Evolutionary conservation across 2,113 vertebrate species (phyloP), one percentile per base, ranked within the genome.

Genomic region (Microcebus tavaratra): DNA sequence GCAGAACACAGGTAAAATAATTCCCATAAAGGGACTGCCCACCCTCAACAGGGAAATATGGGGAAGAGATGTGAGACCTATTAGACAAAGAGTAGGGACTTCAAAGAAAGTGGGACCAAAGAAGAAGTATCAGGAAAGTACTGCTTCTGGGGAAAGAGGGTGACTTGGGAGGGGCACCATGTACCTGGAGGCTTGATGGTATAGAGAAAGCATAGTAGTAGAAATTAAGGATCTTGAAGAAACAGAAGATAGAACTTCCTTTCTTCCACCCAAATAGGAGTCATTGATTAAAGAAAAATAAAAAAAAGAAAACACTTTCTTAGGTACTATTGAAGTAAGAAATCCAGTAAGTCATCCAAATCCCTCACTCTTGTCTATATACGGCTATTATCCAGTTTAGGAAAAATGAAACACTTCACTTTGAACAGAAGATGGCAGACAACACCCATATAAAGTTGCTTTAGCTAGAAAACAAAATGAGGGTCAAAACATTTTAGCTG

Each of bases 391-490:
- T 10, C 9, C 81, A 20, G 72, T 72, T 95, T 81, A 88, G 68
- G 61, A 91, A 93, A 95, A 95, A 91, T 39, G 63, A 89, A 86
- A 89, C 17, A 86, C 29, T 91, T 93, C n/a, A 90, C 83, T 81
- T 78, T 86, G 79, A 95, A 94, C 55, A 86, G 88, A 79, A 96
- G 92, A 78, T 86, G 93, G 53, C 68, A 96, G 59, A 45, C 61
- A 95, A 67, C 3, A 72, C 73, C 72, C 79, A 72, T 75, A 53
- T 48, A 79, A 92, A 82, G 55, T 70, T 93, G 61, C 6, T 81
- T 8, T 85, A 76, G 95, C 9, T 70, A 68, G 67, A 88, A 97
- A 85, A 59, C 31, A 81, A 85, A 91, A 57, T 65, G 29, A 92
- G 18, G 83, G 68, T 93, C 14, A 68, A 92, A 92, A 61, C 29